Percentiles rank a stretch among this genome's conserved stretches.
Conservation (phyloP, 2,888 invertebrate genomes). For the Dolichopus griseipennis region DNA sequence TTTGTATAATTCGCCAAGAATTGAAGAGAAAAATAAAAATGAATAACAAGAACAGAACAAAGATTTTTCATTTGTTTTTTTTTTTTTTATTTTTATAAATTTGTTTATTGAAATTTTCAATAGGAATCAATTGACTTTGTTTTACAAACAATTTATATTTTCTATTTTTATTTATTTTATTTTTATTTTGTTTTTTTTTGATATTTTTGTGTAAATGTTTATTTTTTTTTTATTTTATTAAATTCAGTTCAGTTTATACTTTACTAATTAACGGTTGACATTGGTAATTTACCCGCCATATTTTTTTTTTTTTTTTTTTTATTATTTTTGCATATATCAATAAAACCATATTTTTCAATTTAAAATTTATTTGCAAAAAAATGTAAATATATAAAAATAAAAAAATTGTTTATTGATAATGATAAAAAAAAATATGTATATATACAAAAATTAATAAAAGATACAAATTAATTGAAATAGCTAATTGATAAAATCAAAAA, state of each 20-base stretch:
- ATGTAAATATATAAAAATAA: too few species aligned
- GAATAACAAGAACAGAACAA: background rate
- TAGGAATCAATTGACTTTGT: conserved; percentile 4
- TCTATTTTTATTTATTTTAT: too few species aligned
- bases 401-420: background rate
- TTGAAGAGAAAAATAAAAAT: background rate
- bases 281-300: conserved; percentile 2
- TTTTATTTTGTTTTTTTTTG: too few species aligned
- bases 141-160: background rate
- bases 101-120: conserved; percentile 1
- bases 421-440: background rate
- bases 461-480: background rate
- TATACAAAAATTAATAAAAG: background rate
- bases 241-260: background rate
- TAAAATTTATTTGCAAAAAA: too few species aligned
- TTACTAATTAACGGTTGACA: conserved; percentile 4
- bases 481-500: too few species aligned
- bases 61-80: background rate
- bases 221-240: too few species aligned
- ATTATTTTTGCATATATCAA: too few species aligned
- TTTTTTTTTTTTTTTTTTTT: too few species aligned
- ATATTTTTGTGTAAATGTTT: too few species aligned
- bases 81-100: background rate
- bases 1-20: background rate
- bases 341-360: too few species aligned